Conservation (phyloP, 2,888 invertebrate species). For the Notocelia uddmanniana region DNA sequence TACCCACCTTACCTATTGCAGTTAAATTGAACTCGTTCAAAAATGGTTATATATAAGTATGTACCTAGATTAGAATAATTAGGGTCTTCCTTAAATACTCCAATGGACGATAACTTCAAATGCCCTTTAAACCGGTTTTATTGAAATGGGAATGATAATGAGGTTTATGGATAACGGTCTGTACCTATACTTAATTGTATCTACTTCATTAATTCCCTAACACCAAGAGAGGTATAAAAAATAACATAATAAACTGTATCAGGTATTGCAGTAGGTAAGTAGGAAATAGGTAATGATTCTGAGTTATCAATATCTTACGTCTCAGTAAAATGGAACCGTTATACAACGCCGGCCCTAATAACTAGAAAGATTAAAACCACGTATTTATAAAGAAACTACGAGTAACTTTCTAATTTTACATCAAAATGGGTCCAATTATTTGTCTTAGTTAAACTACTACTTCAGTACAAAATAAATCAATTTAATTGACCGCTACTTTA, state of each 20-base stretch:
- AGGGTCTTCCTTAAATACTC: background rate
- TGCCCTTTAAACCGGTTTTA: background rate
- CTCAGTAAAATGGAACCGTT: conserved; percentile 18
- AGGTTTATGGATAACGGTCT: background rate
- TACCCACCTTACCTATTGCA: background rate
- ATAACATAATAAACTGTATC: conserved; percentile 24
- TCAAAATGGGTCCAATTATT: too few species aligned
- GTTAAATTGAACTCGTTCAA: background rate
- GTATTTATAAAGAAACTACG: too few species aligned
- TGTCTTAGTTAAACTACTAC: too few species aligned
- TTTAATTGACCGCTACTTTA: too few species aligned
- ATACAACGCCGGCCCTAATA: too few species aligned
- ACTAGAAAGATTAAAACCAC: too few species aligned
- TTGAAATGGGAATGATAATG: background rate
- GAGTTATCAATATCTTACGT: conserved; percentile 3
- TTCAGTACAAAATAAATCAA: too few species aligned
- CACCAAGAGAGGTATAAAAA: conserved; percentile 25
- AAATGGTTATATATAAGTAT: background rate
- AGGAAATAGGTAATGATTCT: conserved; percentile 28
- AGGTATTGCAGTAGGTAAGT: conserved; percentile 19
- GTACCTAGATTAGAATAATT: background rate
- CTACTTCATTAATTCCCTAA: conserved; percentile 26
- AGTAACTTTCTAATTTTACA: too few species aligned
- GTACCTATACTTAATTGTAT: conserved; percentile 9
- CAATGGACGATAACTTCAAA: background rate